These are phyloP conservation scores for Gavia stellata DNA, from an alignment of 2,113 vertebrate genomes.

Conservation along the genomic window DNA sequence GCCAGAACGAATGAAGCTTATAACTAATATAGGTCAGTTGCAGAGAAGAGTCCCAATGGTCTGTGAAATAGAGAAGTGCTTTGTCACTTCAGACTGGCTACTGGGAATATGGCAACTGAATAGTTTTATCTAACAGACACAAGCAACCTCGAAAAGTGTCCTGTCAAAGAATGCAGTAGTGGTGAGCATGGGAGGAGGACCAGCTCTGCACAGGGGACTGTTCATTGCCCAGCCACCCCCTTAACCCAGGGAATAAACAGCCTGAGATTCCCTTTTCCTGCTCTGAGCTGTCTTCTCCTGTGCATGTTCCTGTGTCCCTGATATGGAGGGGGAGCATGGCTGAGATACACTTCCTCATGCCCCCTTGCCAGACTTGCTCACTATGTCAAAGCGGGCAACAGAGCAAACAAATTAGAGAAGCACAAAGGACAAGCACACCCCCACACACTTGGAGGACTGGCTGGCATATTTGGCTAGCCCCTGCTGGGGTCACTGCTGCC, in stretches of 20 bases:
- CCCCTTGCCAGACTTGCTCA: not conserved
- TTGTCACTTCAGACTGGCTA: conserved; percentile 7
- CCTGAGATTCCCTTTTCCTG: not conserved
- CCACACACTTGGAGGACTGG: not conserved
- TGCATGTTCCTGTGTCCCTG: not conserved
- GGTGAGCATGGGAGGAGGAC: not conserved
- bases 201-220: not conserved
- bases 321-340: not conserved
- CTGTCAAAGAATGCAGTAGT: not conserved
- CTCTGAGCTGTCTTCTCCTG: not conserved
- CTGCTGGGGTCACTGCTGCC: not conserved
- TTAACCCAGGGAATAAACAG: not conserved
- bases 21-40: conserved; percentile 70
- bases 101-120: not conserved
- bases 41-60: conserved; percentile 41
- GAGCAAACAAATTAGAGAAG: not conserved
- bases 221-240: not conserved
- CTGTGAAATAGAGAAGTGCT: conserved; percentile 12
- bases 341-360: not conserved
- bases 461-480: not conserved
- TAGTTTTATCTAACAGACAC: not conserved
- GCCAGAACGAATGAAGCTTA: conserved; percentile 58
- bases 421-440: not conserved
- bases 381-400: not conserved
- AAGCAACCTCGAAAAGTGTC: not conserved